A percentile compares a stretch with the other conserved stretches of the same genome.
phyloP scores from a whole-genome alignment of 2,888 invertebrate species.

The Dysmachus trigonus region DNA sequence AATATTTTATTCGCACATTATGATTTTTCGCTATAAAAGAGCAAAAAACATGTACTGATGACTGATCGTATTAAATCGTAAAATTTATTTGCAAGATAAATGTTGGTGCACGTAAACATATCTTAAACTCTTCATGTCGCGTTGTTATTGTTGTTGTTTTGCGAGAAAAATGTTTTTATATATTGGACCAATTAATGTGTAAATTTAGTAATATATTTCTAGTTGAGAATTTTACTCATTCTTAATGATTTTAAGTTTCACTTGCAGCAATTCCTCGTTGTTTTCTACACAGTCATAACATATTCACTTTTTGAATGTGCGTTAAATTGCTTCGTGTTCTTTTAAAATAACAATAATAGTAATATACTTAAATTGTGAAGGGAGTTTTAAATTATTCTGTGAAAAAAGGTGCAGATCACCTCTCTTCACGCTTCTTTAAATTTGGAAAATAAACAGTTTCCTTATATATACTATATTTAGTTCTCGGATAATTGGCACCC shows the following conservation, averaged over 20 bases:
- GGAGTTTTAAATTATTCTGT: too few relatives aligned
- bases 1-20: conserved; percentile 13
- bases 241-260: neutral
- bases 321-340: neutral
- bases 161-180: neutral
- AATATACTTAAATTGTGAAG: too few relatives aligned
- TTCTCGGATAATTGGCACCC: too few relatives aligned
- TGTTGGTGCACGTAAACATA: neutral
- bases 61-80: neutral
- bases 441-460: too few relatives aligned
- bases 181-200: neutral
- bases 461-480: too few relatives aligned
- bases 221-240: neutral
- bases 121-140: neutral
- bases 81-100: neutral
- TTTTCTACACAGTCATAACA: neutral
- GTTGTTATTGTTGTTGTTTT: neutral
- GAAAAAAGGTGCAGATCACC: too few relatives aligned
- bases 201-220: neutral
- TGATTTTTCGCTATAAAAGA: neutral
- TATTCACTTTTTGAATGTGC: too few relatives aligned
- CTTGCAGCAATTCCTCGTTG: neutral
- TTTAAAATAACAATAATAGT: neutral
- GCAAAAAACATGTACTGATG: conserved; percentile 23
- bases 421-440: too few relatives aligned